Conservation (phyloP, 2,113 vertebrate genomes). For the Herpailurus yagouaroundi region DNA sequence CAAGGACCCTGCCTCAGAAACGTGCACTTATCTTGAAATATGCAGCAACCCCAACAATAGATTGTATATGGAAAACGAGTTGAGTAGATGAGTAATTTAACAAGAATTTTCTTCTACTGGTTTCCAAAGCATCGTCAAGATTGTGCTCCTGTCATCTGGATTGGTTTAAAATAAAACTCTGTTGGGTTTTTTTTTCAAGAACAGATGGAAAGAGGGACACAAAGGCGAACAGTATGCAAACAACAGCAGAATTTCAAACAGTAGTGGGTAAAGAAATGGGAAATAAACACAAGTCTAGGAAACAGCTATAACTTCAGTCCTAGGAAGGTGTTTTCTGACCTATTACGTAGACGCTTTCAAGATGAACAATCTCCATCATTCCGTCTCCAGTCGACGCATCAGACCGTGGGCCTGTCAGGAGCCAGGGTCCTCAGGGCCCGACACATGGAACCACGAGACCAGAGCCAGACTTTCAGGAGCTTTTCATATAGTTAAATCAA, state of each 20-base stretch:
- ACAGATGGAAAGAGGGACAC: conserved; percentile 63
- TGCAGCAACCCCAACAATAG: background rate
- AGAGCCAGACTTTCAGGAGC: background rate
- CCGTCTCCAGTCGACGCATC: background rate
- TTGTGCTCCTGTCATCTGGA: conserved; percentile 33
- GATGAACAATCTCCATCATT: background rate
- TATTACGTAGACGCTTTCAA: background rate
- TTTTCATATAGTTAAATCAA: conserved; percentile 13
- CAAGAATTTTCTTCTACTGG: background rate
- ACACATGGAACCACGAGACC: background rate
- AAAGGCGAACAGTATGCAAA: conserved; percentile 31
- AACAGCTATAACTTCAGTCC: background rate
- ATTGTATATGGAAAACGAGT: background rate
- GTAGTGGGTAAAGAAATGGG: background rate
- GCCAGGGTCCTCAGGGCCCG: fast-evolving
- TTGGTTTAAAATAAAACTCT: conserved; percentile 70
- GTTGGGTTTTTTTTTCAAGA: background rate
- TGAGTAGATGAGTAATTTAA: conserved; percentile 5
- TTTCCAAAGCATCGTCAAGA: background rate
- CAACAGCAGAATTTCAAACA: conserved; percentile 41
- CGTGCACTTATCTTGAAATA: background rate
- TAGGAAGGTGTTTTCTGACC: background rate
- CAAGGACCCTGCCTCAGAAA: conserved; percentile 36
- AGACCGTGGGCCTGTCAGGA: background rate
- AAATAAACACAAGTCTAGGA: conserved; percentile 32